Conservation (phyloP, 2,797 vertebrate genomes). For the Steatocranus sp. region DNA sequence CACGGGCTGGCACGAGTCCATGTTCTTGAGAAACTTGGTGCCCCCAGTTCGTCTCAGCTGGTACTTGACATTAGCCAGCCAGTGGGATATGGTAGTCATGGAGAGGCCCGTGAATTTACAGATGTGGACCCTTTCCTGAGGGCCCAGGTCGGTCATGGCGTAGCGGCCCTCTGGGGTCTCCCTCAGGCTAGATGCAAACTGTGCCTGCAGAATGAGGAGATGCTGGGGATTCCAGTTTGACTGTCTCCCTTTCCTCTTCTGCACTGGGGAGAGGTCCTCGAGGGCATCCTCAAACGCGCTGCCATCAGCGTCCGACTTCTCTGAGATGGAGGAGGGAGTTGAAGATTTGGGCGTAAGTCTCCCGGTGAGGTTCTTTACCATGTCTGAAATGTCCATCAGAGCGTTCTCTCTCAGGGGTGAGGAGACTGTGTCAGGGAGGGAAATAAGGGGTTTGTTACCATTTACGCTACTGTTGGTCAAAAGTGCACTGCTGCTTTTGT, state of each 20-base stretch:
- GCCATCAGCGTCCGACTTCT: conserved; percentile 94
- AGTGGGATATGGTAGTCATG: conserved; percentile 99
- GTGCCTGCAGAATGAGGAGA: conserved; percentile 98
- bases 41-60: conserved; percentile 98
- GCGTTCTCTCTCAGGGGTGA: conserved; percentile 94
- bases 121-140: conserved; percentile 99
- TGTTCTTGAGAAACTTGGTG: conserved; percentile 99
- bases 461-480: conserved; percentile 68
- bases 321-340: conserved; percentile 93
- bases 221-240: conserved; percentile 99
- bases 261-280: conserved; percentile 93
- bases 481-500: conserved; percentile 40
- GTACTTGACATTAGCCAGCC: conserved; percentile 99
- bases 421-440: conserved; percentile 83
- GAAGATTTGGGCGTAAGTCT: conserved; percentile 97
- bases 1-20: conserved; percentile 98
- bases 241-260: conserved; percentile 97
- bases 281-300: conserved; percentile 95
- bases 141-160: conserved; percentile 96
- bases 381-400: conserved; percentile 98
- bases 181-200: conserved; percentile 95
- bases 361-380: conserved; percentile 99
- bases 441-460: conserved; percentile 77
- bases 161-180: conserved; percentile 96
- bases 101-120: conserved; percentile 99